Evolutionary conservation across 2,797 vertebrate genomes (phyloP).

Genomic region (Iguana delicatissima): DNA sequence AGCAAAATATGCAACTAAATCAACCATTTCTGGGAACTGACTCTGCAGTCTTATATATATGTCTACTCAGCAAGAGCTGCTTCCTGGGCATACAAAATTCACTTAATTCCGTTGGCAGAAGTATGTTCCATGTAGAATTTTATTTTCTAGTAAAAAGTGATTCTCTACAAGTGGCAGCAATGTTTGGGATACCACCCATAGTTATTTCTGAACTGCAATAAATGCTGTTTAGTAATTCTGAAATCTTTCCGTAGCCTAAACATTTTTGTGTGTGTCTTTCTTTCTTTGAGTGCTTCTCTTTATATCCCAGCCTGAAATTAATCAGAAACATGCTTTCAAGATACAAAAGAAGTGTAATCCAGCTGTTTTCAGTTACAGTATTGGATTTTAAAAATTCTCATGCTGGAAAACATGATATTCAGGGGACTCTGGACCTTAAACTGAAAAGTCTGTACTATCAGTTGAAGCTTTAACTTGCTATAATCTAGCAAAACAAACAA

Average conservation of each 20-base stretch:
- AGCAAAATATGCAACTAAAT: constrained; percentile 48
- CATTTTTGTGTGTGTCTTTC: not conserved
- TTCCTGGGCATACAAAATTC: not conserved
- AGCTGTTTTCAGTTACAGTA: constrained; percentile 18
- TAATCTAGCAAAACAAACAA: constrained; percentile 52
- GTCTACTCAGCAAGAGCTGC: not conserved
- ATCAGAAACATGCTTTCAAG: constrained; percentile 30
- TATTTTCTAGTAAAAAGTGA: not conserved
- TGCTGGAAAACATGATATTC: not conserved
- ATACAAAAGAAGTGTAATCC: constrained; percentile 34
- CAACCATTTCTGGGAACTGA: not conserved
- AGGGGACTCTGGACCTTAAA: not conserved
- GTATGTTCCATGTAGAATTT: not conserved
- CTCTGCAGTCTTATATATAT: not conserved
- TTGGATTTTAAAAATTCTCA: not conserved
- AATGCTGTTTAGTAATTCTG: not conserved
- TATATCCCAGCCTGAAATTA: not conserved
- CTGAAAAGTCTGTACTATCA: not conserved
- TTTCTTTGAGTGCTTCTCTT: not conserved
- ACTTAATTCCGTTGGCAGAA: not conserved
- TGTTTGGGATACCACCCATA: not conserved
- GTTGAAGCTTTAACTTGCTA: constrained; percentile 44
- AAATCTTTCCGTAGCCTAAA: not conserved
- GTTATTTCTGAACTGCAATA: not conserved
- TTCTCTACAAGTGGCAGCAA: not conserved